Evolutionary conservation across 2,888 invertebrate species (phyloP).

Genomic region (Bombylius major): DNA sequence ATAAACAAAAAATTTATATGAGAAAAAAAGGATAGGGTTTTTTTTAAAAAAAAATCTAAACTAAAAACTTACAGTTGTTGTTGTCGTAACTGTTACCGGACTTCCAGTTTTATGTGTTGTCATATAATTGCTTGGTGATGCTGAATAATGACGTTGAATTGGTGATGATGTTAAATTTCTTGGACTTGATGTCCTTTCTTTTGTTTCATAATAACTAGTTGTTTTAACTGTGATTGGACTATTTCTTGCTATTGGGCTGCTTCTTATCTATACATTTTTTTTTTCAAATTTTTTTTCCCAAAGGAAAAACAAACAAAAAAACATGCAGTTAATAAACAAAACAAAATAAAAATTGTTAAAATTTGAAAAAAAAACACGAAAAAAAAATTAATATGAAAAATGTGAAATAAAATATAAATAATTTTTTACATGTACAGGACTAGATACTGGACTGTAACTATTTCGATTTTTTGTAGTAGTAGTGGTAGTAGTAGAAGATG

Average conservation of each 20-base stretch:
- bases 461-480: slow-evolving; percentile 13
- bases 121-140: slow-evolving; percentile 41
- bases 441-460: slow-evolving; percentile 27
- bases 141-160: slow-evolving; percentile 33
- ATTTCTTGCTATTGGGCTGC: slow-evolving; percentile 30
- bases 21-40: background rate
- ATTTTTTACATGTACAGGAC: slow-evolving; percentile 33
- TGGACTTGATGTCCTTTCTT: slow-evolving; percentile 29
- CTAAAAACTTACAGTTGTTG: background rate
- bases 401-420: no score
- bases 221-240: slow-evolving; percentile 36
- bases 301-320: background rate
- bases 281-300: background rate
- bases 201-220: slow-evolving; percentile 30
- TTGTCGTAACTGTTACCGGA: slow-evolving; percentile 22
- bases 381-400: no score
- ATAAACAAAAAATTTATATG: background rate
- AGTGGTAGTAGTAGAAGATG: no score
- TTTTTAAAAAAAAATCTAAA: background rate
- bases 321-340: background rate
- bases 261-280: slow-evolving; percentile 25
- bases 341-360: background rate
- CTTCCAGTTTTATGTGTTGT: slow-evolving; percentile 38
- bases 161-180: slow-evolving; percentile 32
- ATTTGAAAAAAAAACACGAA: no score